Conservation (phyloP, 2,797 vertebrate species). For the Anomalospiza imberbis region DNA sequence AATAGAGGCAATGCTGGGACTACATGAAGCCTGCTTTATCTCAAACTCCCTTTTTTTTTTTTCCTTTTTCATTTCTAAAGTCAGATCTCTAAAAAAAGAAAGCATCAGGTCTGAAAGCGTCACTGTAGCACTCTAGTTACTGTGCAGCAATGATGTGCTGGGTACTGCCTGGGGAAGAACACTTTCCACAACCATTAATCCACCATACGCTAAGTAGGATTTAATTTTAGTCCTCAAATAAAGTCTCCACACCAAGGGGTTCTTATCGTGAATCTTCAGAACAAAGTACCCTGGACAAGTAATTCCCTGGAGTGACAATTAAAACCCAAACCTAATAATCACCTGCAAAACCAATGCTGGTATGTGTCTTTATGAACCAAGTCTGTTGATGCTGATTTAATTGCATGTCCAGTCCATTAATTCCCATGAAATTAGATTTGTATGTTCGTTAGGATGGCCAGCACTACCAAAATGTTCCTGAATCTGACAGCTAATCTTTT, state of each 20-base stretch:
- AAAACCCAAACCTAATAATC: conserved; percentile 5
- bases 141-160: conserved; percentile 5
- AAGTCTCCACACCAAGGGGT: not conserved
- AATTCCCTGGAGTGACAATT: conserved; percentile 29
- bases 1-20: conserved; percentile 49
- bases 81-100: conserved; percentile 51
- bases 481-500: not conserved
- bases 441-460: not conserved
- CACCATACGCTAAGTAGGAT: conserved; percentile 16
- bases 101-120: conserved; percentile 19
- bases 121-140: conserved; percentile 21
- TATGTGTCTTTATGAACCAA: not conserved
- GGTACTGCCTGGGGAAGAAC: not conserved
- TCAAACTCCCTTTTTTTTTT: not conserved
- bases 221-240: conserved; percentile 44
- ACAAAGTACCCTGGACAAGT: not conserved
- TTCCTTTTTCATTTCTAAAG: conserved; percentile 26
- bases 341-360: conserved; percentile 32
- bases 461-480: not conserved
- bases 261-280: conserved; percentile 19
- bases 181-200: conserved; percentile 22
- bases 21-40: conserved; percentile 44
- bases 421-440: not conserved
- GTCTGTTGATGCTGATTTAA: not conserved
- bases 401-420: not conserved